Conservation (phyloP, 2,888 invertebrate species). For the Amphipoea lucens region DNA sequence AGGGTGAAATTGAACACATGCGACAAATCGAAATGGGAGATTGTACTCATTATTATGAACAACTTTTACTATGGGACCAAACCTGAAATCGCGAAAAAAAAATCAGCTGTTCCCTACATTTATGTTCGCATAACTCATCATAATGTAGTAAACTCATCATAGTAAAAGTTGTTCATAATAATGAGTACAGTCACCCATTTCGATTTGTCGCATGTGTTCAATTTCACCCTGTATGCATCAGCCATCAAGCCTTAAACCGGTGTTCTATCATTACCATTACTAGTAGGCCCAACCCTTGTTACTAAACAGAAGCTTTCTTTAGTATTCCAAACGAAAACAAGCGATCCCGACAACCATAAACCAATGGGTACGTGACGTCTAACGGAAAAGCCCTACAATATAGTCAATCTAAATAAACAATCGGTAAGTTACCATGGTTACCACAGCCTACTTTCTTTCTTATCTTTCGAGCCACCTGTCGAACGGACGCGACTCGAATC, state of each 20-base stretch:
- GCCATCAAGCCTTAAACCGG: background rate
- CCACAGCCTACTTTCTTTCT: conserved; percentile 72
- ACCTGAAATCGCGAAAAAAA: no score
- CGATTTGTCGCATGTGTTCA: no score
- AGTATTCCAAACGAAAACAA: conserved; percentile 32
- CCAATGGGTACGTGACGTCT: conserved; percentile 48
- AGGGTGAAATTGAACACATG: no score
- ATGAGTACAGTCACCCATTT: no score
- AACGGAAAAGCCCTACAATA: conserved; percentile 62
- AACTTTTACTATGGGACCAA: no score
- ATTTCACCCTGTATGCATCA: background rate
- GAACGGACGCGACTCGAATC: conserved; percentile 65
- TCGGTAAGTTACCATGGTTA: conserved; percentile 69
- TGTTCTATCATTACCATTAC: background rate
- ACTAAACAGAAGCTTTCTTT: conserved; percentile 34
- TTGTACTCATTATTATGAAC: no score
- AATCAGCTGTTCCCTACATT: no score
- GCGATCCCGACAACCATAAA: conserved; percentile 49
- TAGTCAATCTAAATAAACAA: conserved; percentile 74
- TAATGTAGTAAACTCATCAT: no score
- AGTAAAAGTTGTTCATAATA: no score
- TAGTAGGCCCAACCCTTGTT: background rate
- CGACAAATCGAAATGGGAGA: no score
- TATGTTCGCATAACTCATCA: no score
- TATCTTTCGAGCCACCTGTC: conserved; percentile 73